These are phyloP conservation scores for Glomeris marginata DNA, from an alignment of 2,888 invertebrate genomes.

Conservation along the genomic window DNA sequence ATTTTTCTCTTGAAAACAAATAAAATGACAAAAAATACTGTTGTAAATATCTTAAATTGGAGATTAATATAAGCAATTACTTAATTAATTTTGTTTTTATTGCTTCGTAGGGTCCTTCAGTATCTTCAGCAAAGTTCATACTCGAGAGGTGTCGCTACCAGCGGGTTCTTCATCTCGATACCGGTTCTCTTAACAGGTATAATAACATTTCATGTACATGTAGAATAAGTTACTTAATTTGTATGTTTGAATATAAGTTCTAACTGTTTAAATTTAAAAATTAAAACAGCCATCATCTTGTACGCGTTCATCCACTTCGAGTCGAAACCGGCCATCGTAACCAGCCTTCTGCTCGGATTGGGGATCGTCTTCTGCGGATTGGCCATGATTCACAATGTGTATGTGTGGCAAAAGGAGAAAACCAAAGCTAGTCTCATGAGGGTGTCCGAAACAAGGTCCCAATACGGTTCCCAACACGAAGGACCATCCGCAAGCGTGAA, in stretches of 20 bases:
- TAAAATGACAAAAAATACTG: not conserved
- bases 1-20: constrained; percentile 1
- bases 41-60: not conserved
- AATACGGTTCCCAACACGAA: too few species aligned
- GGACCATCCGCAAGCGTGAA: too few species aligned
- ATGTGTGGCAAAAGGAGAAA: constrained; percentile 66
- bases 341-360: constrained; percentile 75
- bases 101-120: constrained; percentile 58
- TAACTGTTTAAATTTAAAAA: constrained; percentile 5
- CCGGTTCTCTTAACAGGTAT: constrained; percentile 81
- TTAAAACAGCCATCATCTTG: constrained; percentile 60
- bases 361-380: constrained; percentile 84
- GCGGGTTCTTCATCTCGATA: constrained; percentile 87
- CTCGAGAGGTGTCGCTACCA: constrained; percentile 77
- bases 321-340: constrained; percentile 78
- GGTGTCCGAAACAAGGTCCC: too few species aligned
- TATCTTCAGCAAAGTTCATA: constrained; percentile 83
- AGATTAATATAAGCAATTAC: not conserved
- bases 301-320: constrained; percentile 87
- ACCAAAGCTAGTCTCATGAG: not conserved
- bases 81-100: constrained; percentile 1
- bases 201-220: not conserved
- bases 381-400: constrained; percentile 87
- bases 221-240: not conserved
- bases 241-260: not conserved